Base-by-base conservation (phyloP, 30 jellyfish, hydroid and myxozoan genomes). In the Aurelia sp. region DNA sequence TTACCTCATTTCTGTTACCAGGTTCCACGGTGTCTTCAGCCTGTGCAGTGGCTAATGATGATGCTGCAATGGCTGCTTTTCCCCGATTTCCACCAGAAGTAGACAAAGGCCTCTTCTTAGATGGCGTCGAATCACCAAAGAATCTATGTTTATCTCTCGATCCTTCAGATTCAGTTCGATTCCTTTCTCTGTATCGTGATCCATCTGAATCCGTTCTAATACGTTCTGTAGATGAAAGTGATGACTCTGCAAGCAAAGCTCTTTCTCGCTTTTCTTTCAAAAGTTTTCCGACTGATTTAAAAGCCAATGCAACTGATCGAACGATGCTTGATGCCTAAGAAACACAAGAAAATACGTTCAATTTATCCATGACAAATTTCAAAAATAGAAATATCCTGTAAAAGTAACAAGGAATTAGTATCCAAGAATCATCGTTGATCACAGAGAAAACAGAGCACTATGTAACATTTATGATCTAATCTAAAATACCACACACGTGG, bases 221-320 rank as follows among this genome's bases (percentile, higher is more conserved):
- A 41, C 97, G 58, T 72, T 78, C 91, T 16, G 97, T 77, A 15
- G 91, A 80, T 33, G 86, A 78, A 47, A 68, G 22, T 18, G 92
- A 76, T 63, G 97, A 80, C 35, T 89, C 98, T 13, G 76, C 78
- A 18, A 59, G 65, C 1, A 55, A 74, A 17, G 21, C n/a, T 61
- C 90, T 66, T 17, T 88, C 93, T 60, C 96, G 79, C 44, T 77
- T 83, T 44, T 92, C 98, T 64, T 85, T 86, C 44, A 94, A 30
- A 17, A 88, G 85, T 22, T 85, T 84, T 55, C 97, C 98, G 53
- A 94, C 98, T 1, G 97, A 94, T 61, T 93, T 86, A 80, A 94
- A 94, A 17, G 97, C 91, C 12, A 94, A 78, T 31, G 98, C 98
- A 24, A 94, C 96, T 17, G 97, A 79, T 1, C 97, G 90, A 10